A percentile compares a stretch with the other conserved stretches of the same genome.
Conservation (phyloP, 1,140 invertebrate genomes). For the Amyelois transitella region DNA sequence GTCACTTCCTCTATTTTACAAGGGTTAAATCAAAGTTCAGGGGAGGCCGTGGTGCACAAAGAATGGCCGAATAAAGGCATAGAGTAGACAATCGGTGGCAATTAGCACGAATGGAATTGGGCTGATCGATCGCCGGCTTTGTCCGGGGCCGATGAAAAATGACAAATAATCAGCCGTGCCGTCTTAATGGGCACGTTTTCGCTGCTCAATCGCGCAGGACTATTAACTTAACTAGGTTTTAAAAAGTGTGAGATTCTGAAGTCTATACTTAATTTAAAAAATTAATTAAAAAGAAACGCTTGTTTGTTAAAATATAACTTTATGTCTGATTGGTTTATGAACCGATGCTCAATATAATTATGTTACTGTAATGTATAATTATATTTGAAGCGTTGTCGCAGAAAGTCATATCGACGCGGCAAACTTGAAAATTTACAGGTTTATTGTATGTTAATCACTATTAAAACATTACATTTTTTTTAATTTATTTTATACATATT, state of each 20-base stretch:
- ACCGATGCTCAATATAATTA: too few relatives aligned
- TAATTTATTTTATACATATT: too few relatives aligned
- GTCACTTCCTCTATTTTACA: slow-evolving; percentile 9
- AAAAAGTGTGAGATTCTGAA: not conserved
- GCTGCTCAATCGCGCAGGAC: not conserved
- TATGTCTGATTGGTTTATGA: too few relatives aligned
- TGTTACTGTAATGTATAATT: too few relatives aligned
- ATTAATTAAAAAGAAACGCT: too few relatives aligned
- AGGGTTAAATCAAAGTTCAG: slow-evolving; percentile 23
- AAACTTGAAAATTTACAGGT: too few relatives aligned
- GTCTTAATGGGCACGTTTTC: slow-evolving; percentile 9
- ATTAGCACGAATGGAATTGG: slow-evolving; percentile 30
- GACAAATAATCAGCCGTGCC: slow-evolving; percentile 18
- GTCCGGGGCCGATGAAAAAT: slow-evolving; percentile 29
- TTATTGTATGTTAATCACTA: too few relatives aligned
- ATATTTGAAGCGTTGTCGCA: too few relatives aligned
- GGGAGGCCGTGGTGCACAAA: slow-evolving; percentile 19
- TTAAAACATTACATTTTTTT: too few relatives aligned
- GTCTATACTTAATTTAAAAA: not conserved
- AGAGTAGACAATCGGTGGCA: slow-evolving; percentile 33
- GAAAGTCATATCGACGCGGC: too few relatives aligned
- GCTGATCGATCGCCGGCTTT: slow-evolving; percentile 33
- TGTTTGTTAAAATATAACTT: too few relatives aligned
- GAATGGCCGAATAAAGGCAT: slow-evolving; percentile 27
- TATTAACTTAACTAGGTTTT: not conserved